These are phyloP conservation scores for Heliconius sara DNA, from an alignment of 2,888 invertebrate species.

Conservation along the genomic window DNA sequence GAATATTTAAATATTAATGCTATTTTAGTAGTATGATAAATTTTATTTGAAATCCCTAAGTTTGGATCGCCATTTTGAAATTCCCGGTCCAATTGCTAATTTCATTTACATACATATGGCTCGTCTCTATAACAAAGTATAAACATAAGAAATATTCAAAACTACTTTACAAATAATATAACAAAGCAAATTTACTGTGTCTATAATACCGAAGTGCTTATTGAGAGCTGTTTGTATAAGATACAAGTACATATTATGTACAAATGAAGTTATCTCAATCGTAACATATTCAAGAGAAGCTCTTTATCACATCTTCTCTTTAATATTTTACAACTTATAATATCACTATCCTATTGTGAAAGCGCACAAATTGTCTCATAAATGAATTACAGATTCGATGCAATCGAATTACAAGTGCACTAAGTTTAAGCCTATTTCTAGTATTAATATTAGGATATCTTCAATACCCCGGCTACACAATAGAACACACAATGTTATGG, in stretches of 20 bases:
- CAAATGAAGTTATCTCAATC: neutral
- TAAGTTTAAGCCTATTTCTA: too few species aligned
- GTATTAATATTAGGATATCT: too few species aligned
- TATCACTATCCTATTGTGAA: too few species aligned
- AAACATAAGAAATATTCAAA: slow-evolving; percentile 4
- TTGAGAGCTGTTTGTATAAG: neutral
- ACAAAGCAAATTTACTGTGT: slow-evolving; percentile 11
- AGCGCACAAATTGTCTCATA: too few species aligned
- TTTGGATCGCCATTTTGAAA: neutral
- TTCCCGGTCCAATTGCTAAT: neutral
- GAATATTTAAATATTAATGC: neutral
- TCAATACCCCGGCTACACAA: too few species aligned
- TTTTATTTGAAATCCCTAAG: too few species aligned
- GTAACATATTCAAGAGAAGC: neutral
- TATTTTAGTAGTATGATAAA: too few species aligned
- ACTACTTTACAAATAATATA: neutral
- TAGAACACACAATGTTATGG: too few species aligned
- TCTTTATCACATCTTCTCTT: neutral
- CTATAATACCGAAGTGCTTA: slow-evolving; percentile 1
- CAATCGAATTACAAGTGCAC: too few species aligned
- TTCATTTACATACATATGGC: slow-evolving; percentile 5
- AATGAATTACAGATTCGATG: too few species aligned
- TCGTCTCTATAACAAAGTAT: neutral
- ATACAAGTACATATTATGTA: neutral
- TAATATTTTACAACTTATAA: neutral